These are phyloP conservation scores for Diplosoma virens DNA, from an alignment of 23 tunicate species.

Conservation along the genomic window DNA sequence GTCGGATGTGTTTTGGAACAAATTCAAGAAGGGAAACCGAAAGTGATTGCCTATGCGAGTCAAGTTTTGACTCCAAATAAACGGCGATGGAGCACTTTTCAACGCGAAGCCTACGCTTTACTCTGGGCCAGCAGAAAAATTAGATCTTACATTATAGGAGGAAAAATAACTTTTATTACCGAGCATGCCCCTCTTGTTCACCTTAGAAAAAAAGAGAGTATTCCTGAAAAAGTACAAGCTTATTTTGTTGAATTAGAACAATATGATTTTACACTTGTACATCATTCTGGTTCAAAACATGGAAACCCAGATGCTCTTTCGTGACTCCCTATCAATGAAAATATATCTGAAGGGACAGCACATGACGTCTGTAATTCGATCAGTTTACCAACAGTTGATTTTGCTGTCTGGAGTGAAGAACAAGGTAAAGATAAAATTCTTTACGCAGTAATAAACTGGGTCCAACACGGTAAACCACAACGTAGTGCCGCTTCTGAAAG, in stretches of 20 bases:
- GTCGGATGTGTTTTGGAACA: constrained; percentile 15
- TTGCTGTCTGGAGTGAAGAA: neutral
- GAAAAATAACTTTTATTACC: neutral
- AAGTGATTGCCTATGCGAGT: constrained; percentile 19
- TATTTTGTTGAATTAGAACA: neutral
- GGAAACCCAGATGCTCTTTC: neutral
- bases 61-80: neutral
- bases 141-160: constrained; percentile 4
- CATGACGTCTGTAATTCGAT: neutral
- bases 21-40: neutral
- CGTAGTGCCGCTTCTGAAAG: neutral
- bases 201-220: neutral
- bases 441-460: neutral
- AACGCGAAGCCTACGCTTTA: neutral
- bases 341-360: neutral
- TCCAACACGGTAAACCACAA: neutral
- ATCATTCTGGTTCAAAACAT: neutral
- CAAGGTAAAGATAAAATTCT: neutral
- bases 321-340: neutral
- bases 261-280: neutral
- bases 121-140: neutral
- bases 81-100: neutral
- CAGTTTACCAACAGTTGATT: neutral
- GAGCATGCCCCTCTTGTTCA: constrained; percentile 31
- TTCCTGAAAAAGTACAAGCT: neutral